Evolutionary conservation across 2,888 invertebrate genomes (phyloP), one percentile per base, ranked within the genome.

Genomic region (Acrobasis suavella): DNA sequence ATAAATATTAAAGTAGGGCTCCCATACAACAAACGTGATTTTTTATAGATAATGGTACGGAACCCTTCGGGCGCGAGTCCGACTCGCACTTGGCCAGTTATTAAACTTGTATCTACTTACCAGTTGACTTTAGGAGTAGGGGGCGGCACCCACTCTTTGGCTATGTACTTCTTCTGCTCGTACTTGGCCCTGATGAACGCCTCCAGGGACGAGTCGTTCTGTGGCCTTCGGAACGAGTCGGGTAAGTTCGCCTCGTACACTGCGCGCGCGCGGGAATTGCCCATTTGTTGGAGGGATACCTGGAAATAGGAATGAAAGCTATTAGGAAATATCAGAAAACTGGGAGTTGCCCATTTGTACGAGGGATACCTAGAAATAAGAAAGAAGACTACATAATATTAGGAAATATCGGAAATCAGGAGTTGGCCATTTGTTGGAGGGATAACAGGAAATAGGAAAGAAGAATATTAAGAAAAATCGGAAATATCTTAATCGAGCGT

Each of bases 111-210:
- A 3, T 50, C 7, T 12, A 75, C 83, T 77, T 54, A 92, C 94
- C 96, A 96, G 82, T 96, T 95, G 68, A 96, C 96, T 89, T 97
- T 97, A 7, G 97, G 97, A 72, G 96, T 89, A 8, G 96, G 93
- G 14, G 97, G 97, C 50, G 96, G 97, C 60, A 98, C 97, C 98
- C 98, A 99, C 91, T 99, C 99, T 76, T 96, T 95, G n/a, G 99
- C 99, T 77, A 99, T 97, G 86, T 98, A 99, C 85, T 99, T 98
- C 92, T 98, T 99, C 82, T 98, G 97, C 87, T 99, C 99, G 85
- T 99, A 99, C 91, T 99, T 99, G 67, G 98, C 97, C 69, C 99
- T 94, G 75, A 99, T 98, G 88, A 99, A 99, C 62, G 96, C 96
- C 85, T 99, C 99, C 54, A 99, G 93, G 14, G 97, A 96, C 60